Base-by-base conservation (phyloP, 2,113 vertebrate species). In the Colinus virginianus region DNA sequence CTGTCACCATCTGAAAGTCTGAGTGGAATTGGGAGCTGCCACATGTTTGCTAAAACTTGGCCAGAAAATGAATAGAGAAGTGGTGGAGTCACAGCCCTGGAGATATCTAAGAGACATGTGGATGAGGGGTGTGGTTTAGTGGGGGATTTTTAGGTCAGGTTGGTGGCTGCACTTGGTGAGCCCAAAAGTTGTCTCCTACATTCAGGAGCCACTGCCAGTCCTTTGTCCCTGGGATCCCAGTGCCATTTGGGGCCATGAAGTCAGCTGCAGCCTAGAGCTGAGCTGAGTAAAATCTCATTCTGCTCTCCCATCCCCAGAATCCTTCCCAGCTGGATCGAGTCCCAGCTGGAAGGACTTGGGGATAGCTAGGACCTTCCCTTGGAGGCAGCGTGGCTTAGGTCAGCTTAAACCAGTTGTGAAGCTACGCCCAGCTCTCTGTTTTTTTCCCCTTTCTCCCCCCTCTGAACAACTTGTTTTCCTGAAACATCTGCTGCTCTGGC, bases 401-500 rank as follows among this genome's bases (percentile, higher is more conserved):
- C 42, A n/a, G 48, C 20, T 80, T 66, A 80, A 95, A 78, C 55
- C 83, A 84, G 34, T 48, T 20, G 46, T 64, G 40, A 75, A 90
- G 53, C 77, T 92, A 43, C 48, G 32, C 70, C 62, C 74, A 81
- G 51, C 28, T 56, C 32, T 79, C 36, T 88, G 9, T 78, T 95
- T 78, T 78, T 93, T 91, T 90, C 79, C 46, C n/a, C 64, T 93
- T 93, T 90, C 51, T 84, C 70, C 15, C 16, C 28, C 40, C 62
- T 88, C 78, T 46, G 80, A 92, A 87, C 77, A 84, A 61, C 77
- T 94, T 95, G 80, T 94, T 94, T 93, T 88, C 1, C 0, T 75
- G 74, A 68, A 96, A 94, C 91, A 92, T 95, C 93, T 93, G 94
- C 66, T 92, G 49, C 80, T 87, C 84, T 93, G 89, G 94, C 89